Percentiles rank a stretch among this genome's conserved stretches.
These are phyloP conservation scores for Eledona agricola DNA, from an alignment of 2,888 invertebrate genomes.

Conservation along the genomic window DNA sequence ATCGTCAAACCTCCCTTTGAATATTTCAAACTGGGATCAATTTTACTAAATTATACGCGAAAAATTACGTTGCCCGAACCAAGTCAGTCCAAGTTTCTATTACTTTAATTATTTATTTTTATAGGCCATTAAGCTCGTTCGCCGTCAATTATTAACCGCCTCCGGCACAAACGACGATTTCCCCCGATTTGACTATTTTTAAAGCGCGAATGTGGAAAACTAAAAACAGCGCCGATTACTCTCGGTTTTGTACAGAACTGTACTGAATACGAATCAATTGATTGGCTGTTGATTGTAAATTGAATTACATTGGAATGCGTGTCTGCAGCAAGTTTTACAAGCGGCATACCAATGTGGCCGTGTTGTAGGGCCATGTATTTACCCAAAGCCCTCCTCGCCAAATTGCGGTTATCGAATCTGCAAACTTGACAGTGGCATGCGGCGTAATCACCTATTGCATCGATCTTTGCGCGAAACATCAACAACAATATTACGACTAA, in stretches of 20 bases:
- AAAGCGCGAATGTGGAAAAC: slow-evolving; percentile 27
- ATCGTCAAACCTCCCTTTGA: slow-evolving; percentile 27
- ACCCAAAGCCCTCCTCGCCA: slow-evolving; percentile 43
- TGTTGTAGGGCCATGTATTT: slow-evolving; percentile 42
- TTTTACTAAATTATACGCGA: slow-evolving; percentile 9
- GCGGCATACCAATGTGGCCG: slow-evolving; percentile 55
- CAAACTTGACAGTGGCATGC: slow-evolving; percentile 32
- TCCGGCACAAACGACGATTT: too few relatives aligned
- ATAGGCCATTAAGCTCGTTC: slow-evolving; percentile 19
- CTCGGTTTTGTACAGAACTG: slow-evolving; percentile 53
- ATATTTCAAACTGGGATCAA: slow-evolving; percentile 21
- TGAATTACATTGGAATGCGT: slow-evolving; percentile 67
- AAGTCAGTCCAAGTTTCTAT: not conserved
- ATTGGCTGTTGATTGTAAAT: slow-evolving; percentile 69
- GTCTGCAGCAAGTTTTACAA: slow-evolving; percentile 57
- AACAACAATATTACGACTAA: too few relatives aligned
- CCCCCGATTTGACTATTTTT: slow-evolving; percentile 1
- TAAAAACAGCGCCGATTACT: slow-evolving; percentile 40
- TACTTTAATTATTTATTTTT: slow-evolving; percentile 29
- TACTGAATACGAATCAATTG: slow-evolving; percentile 67
- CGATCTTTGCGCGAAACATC: too few relatives aligned
- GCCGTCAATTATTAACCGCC: too few relatives aligned
- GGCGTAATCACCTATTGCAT: slow-evolving; percentile 25
- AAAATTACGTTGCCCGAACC: not conserved
- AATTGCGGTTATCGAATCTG: slow-evolving; percentile 47